These are phyloP conservation scores for Catotricha subobsoleta DNA, from an alignment of 2,888 invertebrate genomes.

Conservation along the genomic window DNA sequence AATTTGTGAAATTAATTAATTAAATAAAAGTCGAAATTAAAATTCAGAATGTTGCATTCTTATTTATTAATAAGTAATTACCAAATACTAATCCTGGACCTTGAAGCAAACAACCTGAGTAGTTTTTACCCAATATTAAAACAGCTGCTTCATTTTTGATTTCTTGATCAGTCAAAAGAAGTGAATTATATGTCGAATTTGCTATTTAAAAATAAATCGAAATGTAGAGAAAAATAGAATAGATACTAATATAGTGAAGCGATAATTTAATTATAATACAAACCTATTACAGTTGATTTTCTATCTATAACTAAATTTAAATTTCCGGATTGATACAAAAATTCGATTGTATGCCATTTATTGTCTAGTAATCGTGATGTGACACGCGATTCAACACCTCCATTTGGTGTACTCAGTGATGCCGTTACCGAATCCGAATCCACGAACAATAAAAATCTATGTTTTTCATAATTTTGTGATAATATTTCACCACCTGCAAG, in stretches of 20 bases:
- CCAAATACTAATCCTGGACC: constrained; percentile 73
- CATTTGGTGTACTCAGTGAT: constrained; percentile 37
- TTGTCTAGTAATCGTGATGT: constrained; percentile 56
- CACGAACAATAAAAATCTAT: constrained; percentile 42
- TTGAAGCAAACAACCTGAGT: constrained; percentile 68
- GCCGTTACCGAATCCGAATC: constrained; percentile 40
- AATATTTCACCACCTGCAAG: constrained; percentile 47
- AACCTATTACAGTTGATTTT: constrained; percentile 26
- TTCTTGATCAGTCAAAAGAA: constrained; percentile 52
- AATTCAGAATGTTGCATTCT: not conserved
- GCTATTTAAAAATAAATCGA: constrained; percentile 24
- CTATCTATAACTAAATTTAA: constrained; percentile 28
- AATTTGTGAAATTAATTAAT: too few relatives aligned
- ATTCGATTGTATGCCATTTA: constrained; percentile 48
- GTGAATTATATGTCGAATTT: constrained; percentile 59
- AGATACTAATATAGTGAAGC: not conserved
- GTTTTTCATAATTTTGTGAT: constrained; percentile 47
- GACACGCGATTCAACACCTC: constrained; percentile 42
- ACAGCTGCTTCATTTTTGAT: constrained; percentile 53
- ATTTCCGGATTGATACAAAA: constrained; percentile 29
- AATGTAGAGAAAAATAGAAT: not conserved
- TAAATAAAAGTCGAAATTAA: too few relatives aligned
- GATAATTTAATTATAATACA: constrained; percentile 7
- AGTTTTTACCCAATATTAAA: constrained; percentile 60
- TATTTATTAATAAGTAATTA: constrained; percentile 11